A percentile compares a stretch with the other conserved stretches of the same genome.
These are phyloP conservation scores for Dynastes grantii DNA, from an alignment of 2,888 invertebrate genomes.

Conservation along the genomic window DNA sequence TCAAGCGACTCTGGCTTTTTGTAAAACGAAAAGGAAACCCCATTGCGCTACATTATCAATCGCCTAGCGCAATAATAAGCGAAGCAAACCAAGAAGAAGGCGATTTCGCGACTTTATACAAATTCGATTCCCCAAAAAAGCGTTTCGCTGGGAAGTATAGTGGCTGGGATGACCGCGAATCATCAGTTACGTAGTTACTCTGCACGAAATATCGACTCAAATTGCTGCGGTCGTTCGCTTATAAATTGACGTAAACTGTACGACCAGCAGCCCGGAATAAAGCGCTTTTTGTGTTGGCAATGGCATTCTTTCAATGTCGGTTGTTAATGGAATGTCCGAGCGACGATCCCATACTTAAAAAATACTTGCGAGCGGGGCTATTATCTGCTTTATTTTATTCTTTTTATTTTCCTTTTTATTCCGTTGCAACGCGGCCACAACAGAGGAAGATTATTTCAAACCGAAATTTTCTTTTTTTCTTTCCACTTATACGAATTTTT, in stretches of 20 bases:
- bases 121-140: neutral
- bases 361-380: neutral
- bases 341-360: slow-evolving; percentile 29
- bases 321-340: slow-evolving; percentile 41
- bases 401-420: too few relatives aligned
- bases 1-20: slow-evolving; percentile 41
- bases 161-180: slow-evolving; percentile 26
- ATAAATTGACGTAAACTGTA: slow-evolving; percentile 17
- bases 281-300: slow-evolving; percentile 31
- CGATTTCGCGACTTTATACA: slow-evolving; percentile 20
- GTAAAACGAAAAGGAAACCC: slow-evolving; percentile 14
- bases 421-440: too few relatives aligned
- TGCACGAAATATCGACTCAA: slow-evolving; percentile 26
- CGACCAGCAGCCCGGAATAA: neutral
- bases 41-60: slow-evolving; percentile 34
- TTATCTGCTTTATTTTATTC: too few relatives aligned
- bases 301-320: slow-evolving; percentile 36
- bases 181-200: slow-evolving; percentile 23
- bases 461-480: too few relatives aligned
- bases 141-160: neutral
- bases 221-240: slow-evolving; percentile 23
- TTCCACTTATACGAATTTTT: too few relatives aligned
- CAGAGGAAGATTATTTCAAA: too few relatives aligned
- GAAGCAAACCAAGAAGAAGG: neutral
- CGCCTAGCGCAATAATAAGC: slow-evolving; percentile 37